phyloP scores from a whole-genome alignment of 2,113 vertebrate genomes.

The Balaeniceps rex region DNA sequence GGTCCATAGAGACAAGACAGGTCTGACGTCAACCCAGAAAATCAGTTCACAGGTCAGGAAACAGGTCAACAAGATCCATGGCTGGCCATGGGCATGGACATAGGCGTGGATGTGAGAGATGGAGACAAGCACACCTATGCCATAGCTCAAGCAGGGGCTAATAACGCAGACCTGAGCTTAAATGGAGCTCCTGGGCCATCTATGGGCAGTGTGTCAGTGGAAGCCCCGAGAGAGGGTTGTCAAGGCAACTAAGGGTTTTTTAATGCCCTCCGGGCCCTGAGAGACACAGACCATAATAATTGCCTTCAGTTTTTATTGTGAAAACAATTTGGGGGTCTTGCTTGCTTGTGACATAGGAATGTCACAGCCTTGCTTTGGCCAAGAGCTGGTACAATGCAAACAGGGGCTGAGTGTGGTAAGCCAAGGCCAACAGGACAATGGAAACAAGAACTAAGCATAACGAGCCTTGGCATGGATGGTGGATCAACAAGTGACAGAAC shows the following conservation, averaged over 20 bases:
- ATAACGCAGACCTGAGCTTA: neutral
- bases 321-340: neutral
- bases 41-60: neutral
- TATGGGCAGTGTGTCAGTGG: neutral
- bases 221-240: neutral
- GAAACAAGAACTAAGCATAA: neutral
- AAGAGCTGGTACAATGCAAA: neutral
- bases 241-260: neutral
- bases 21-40: neutral
- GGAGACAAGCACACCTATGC: neutral
- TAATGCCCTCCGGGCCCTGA: neutral
- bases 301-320: neutral
- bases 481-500: neutral
- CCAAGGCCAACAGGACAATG: neutral
- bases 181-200: neutral
- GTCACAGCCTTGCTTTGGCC: neutral
- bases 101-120: neutral
- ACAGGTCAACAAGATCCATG: neutral
- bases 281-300: neutral
- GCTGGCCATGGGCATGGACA: neutral
- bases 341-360: neutral
- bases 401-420: neutral
- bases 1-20: neutral
- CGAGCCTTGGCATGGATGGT: neutral
- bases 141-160: neutral